Conservation (phyloP, 37 sponge, comb jelly and placozoan species). For the Halichondria panicea region DNA sequence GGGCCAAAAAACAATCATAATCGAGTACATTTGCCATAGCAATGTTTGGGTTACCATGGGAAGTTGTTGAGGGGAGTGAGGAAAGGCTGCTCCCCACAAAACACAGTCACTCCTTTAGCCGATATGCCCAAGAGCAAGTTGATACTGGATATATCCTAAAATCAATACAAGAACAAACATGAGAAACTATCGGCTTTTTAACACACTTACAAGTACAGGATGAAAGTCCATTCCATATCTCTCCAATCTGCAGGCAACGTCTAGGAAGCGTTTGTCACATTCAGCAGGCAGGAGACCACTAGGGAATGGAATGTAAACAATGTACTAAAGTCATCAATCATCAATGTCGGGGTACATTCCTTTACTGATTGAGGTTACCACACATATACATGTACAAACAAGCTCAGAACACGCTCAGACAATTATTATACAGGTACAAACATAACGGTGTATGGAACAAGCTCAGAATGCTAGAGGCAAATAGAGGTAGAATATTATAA, state of each 20-base stretch:
- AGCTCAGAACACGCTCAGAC: too few species aligned
- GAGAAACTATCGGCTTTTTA: too few species aligned
- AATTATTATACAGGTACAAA: background rate
- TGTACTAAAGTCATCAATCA: background rate
- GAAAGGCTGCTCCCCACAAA: slow-evolving; percentile 69
- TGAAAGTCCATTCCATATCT: slow-evolving; percentile 86
- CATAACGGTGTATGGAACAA: background rate
- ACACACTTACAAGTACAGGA: slow-evolving; percentile 48
- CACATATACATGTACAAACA: too few species aligned
- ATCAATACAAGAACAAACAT: background rate
- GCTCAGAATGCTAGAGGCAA: background rate
- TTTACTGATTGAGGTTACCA: too few species aligned
- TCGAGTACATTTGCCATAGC: background rate
- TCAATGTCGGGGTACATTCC: background rate
- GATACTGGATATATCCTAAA: slow-evolving; percentile 60
- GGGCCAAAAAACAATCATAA: background rate
- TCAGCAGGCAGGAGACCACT: slow-evolving; percentile 79
- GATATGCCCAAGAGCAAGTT: slow-evolving; percentile 64
- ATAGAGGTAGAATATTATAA: background rate
- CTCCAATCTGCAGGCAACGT: slow-evolving; percentile 65
- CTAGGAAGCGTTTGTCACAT: slow-evolving; percentile 78
- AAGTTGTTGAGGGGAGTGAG: slow-evolving; percentile 73
- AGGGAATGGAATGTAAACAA: background rate
- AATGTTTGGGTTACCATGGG: slow-evolving; percentile 62
- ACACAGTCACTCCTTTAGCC: slow-evolving; percentile 67